Evolutionary conservation across 2,888 invertebrate species (phyloP), one percentile per base, ranked within the genome.

Genomic region (Dryomyza anilis): DNA sequence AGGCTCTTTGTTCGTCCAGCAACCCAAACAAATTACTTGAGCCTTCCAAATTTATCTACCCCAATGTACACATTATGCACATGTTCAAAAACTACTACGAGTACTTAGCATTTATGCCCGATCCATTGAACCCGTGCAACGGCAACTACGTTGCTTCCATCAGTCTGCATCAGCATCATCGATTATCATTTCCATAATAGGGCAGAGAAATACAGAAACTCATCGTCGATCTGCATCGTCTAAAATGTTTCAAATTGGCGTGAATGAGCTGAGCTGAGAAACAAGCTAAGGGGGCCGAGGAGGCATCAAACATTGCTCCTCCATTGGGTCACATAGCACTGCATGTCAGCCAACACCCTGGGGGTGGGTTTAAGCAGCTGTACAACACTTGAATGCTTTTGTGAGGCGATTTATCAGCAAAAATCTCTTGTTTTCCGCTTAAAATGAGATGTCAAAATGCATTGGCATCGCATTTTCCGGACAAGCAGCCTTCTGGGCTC

Each of bases 381-480:
- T 43, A 12, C 27, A 50, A 43, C 64, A 39, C 57, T 58, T 58
- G 39, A 58, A 29, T 64, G 58, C 12, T 64, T 58, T 45, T 52
- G 50, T 64, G 64, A 64, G 52, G 12, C 52, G 45, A 57, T 58
- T 64, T 64, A 63, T 60, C 52, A 69, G 57, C 67, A 60, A 72
- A 73, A 74, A 78, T 77, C 80, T 79, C 78, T 78, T 78, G 78
- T 79, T 78, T 81, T 81, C 81, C 81, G 76, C 79, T 80, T 79
- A 80, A 80, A 80, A 78, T 80, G 79, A 80, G 76, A 79, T 78
- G 81, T 80, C 80, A 79, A 80, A 78, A 78, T 79, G 75, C 76
- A 79, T 79, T 75, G n/a, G 76, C 75, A 73, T 74, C 72, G 73
- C 76, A 75, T 70, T 59, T 67, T 36, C 23, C 16, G 12, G 52